Evolutionary conservation across 1,140 invertebrate species (phyloP).

Genomic region (Lutraria rhynchaena): DNA sequence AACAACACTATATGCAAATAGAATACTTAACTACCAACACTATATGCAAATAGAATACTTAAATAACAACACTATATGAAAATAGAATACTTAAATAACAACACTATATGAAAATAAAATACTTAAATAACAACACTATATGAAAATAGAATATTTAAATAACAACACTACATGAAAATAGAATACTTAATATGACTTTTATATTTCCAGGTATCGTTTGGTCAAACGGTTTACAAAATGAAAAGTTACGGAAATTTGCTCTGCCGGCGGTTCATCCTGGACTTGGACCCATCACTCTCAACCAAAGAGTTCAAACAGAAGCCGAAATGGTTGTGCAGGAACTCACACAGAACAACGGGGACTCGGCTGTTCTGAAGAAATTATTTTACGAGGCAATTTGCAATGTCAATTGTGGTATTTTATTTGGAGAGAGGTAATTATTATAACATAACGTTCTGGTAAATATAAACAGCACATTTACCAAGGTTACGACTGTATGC

Average conservation of each 20-base stretch:
- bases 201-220: conserved; percentile 54
- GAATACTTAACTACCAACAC: no score
- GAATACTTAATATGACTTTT: not conserved
- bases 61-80: no score
- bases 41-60: no score
- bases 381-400: conserved; percentile 42
- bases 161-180: no score
- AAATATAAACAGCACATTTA: no score
- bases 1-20: no score
- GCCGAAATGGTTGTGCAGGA: conserved; percentile 9
- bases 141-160: no score
- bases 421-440: conserved; percentile 51
- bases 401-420: conserved; percentile 47
- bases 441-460: no score
- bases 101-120: no score
- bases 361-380: conserved; percentile 43
- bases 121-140: no score
- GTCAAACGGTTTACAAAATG: conserved; percentile 49
- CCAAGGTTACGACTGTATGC: no score
- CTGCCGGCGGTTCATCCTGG: conserved; percentile 10
- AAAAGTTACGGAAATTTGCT: conserved; percentile 36
- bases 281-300: not conserved
- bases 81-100: no score
- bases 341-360: conserved; percentile 2
- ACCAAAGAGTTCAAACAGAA: conserved; percentile 38